These are phyloP conservation scores for Rattus rattus DNA, from an alignment of 2,113 vertebrate species.

Conservation along the genomic window DNA sequence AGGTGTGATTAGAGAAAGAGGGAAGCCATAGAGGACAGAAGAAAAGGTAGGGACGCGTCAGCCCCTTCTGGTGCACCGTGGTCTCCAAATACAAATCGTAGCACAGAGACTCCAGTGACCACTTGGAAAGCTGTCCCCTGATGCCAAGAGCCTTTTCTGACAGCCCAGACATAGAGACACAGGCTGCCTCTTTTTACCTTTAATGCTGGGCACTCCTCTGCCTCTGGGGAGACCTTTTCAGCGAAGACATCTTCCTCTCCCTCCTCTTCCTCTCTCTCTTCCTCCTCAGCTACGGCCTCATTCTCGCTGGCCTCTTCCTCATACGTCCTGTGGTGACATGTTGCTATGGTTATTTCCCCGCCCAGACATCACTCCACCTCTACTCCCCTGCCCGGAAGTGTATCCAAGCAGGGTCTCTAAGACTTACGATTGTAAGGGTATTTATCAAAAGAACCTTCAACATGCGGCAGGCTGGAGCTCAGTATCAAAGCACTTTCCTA, in stretches of 20 bases:
- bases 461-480: background rate
- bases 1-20: background rate
- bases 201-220: background rate
- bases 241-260: constrained; percentile 71
- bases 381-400: background rate
- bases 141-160: background rate
- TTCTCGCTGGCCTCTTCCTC: constrained; percentile 86
- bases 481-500: no score
- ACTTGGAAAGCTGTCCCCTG: background rate
- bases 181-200: constrained; percentile 58
- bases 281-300: constrained; percentile 81
- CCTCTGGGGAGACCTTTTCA: constrained; percentile 42
- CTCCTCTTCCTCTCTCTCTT: constrained; percentile 84
- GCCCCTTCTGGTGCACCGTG: background rate
- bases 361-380: background rate
- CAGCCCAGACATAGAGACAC: accelerated
- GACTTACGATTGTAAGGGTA: background rate
- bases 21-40: background rate
- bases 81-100: background rate
- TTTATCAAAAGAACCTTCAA: background rate
- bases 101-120: background rate
- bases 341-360: background rate
- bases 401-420: background rate
- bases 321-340: constrained; percentile 81
- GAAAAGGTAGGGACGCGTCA: background rate